phyloP scores from a whole-genome alignment of 2,888 invertebrate genomes.

The Pantelozetes paolii region DNA sequence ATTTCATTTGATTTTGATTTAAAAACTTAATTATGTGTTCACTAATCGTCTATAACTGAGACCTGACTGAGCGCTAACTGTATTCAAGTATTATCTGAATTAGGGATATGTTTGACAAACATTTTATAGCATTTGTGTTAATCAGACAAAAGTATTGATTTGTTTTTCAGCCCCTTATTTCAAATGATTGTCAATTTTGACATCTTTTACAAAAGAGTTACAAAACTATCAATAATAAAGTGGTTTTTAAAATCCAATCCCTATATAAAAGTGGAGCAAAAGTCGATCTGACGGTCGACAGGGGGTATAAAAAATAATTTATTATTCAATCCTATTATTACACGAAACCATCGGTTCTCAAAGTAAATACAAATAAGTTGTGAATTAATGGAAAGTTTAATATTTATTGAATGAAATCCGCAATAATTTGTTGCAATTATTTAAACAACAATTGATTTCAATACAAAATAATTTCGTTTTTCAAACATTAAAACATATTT shows the following conservation, averaged over 20 bases:
- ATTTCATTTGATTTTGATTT: not conserved
- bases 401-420: slow-evolving; percentile 8
- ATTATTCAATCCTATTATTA: not conserved
- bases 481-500: no score
- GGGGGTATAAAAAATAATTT: no score
- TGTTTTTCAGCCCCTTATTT: not conserved
- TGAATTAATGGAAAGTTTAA: not conserved
- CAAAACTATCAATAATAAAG: no score
- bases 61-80: not conserved
- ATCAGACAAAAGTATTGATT: slow-evolving; percentile 7
- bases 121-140: not conserved
- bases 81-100: not conserved
- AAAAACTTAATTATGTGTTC: not conserved
- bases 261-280: not conserved
- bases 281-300: not conserved
- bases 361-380: not conserved
- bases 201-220: no score
- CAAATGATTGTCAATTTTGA: no score
- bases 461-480: no score
- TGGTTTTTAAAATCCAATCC: no score
- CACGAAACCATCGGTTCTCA: not conserved
- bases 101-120: no score
- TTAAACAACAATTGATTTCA: no score
- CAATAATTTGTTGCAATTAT: no score
- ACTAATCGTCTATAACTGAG: not conserved